These are phyloP conservation scores for Wasmannia auropunctata DNA, from an alignment of 1,140 invertebrate genomes.

Conservation along the genomic window DNA sequence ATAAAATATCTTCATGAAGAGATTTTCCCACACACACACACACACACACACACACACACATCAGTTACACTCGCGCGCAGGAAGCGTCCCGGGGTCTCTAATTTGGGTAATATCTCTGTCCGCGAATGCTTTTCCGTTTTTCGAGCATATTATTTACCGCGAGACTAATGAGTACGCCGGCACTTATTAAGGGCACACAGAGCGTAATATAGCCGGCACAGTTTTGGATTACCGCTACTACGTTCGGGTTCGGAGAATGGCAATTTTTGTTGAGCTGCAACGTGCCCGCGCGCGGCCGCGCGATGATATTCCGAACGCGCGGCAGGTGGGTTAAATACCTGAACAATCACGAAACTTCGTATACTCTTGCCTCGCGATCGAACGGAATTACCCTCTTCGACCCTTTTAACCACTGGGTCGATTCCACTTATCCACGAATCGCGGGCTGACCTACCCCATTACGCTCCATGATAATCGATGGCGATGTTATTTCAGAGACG, in stretches of 20 bases:
- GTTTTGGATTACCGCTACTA: slow-evolving; percentile 24
- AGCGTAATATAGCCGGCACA: slow-evolving; percentile 42
- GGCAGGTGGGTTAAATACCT: slow-evolving; percentile 49
- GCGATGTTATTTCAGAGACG: slow-evolving; percentile 65
- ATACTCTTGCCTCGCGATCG: slow-evolving; percentile 52
- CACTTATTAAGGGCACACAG: slow-evolving; percentile 29
- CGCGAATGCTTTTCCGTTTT: not conserved
- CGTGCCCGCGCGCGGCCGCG: not conserved
- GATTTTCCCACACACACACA: too few species aligned
- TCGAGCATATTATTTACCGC: slow-evolving; percentile 26
- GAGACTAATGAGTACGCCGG: slow-evolving; percentile 26
- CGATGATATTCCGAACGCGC: slow-evolving; percentile 32
- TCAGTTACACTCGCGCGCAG: too few species aligned
- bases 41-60: too few species aligned
- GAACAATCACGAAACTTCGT: slow-evolving; percentile 62
- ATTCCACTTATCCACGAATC: slow-evolving; percentile 70
- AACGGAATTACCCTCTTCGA: slow-evolving; percentile 61
- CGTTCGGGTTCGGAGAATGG: not conserved
- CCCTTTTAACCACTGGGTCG: slow-evolving; percentile 63
- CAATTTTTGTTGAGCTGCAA: slow-evolving; percentile 31
- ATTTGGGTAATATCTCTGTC: slow-evolving; percentile 25
- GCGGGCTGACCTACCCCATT: slow-evolving; percentile 66
- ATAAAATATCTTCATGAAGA: slow-evolving; percentile 4
- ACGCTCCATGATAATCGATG: slow-evolving; percentile 67
- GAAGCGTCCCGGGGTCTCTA: not conserved